These are phyloP conservation scores for Ctenosaura bakeri DNA, from an alignment of 2,797 vertebrate species.

Conservation along the genomic window DNA sequence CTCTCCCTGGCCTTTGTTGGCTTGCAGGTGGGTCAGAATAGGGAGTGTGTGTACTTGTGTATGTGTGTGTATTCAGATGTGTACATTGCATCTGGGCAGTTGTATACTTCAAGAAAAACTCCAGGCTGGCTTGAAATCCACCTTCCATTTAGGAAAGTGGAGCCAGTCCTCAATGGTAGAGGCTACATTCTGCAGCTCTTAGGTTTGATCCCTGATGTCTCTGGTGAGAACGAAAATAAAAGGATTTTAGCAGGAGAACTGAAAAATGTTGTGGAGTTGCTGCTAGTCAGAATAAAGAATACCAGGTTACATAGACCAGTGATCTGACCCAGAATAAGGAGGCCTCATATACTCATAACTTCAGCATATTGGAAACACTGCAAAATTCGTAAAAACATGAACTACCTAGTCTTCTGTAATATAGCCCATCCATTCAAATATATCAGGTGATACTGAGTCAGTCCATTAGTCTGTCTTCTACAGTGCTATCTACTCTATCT, in stretches of 20 bases:
- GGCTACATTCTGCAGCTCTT: neutral
- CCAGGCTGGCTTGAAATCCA: neutral
- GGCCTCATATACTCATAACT: neutral
- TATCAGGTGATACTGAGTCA: neutral
- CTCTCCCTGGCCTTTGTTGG: slow-evolving; percentile 81
- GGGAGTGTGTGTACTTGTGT: neutral
- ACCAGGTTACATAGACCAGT: neutral
- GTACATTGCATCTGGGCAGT: neutral
- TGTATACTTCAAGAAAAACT: no score
- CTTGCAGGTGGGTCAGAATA: slow-evolving; percentile 82
- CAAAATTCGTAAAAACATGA: neutral
- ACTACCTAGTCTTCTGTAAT: neutral
- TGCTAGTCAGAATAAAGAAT: neutral
- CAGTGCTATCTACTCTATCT: neutral
- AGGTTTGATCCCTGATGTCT: neutral
- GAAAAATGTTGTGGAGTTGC: neutral
- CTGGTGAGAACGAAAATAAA: neutral
- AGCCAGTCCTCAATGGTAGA: neutral
- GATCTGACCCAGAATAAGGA: no score
- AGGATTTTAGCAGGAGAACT: neutral
- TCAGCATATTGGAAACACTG: neutral
- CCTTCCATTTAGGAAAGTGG: neutral
- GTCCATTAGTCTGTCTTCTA: no score
- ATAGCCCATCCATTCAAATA: neutral
- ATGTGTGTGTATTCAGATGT: neutral